Evolutionary conservation across 1,140 invertebrate species (phyloP).

Genomic region (Anastrepha obliqua): DNA sequence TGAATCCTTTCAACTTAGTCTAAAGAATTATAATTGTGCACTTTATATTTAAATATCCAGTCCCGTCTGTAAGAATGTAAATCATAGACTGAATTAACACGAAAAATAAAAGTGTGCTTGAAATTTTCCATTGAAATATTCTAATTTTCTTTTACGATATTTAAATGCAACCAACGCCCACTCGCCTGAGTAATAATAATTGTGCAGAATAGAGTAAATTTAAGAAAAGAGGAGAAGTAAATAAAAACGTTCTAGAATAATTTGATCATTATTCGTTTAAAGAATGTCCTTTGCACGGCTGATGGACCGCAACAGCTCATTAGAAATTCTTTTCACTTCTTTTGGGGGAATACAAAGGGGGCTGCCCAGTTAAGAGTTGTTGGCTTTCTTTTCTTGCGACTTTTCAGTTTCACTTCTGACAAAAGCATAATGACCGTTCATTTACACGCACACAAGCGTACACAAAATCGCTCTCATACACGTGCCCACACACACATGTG

Average conservation of each 20-base stretch:
- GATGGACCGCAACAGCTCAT: slow-evolving; percentile 18
- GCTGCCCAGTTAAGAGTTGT: not conserved
- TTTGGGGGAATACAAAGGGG: not conserved
- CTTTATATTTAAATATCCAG: too few species aligned
- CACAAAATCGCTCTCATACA: not conserved
- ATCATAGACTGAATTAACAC: too few species aligned
- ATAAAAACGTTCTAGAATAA: slow-evolving; percentile 34
- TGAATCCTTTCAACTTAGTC: too few species aligned
- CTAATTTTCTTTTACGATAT: too few species aligned
- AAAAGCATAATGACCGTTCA: slow-evolving; percentile 55
- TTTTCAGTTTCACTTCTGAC: slow-evolving; percentile 53
- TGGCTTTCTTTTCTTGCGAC: not conserved
- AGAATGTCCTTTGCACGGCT: slow-evolving; percentile 43
- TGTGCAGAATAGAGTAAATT: not conserved
- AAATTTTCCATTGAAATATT: too few species aligned
- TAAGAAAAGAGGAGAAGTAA: not conserved
- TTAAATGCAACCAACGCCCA: not conserved
- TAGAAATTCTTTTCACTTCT: slow-evolving; percentile 35
- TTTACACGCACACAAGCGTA: slow-evolving; percentile 24
- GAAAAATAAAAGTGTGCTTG: too few species aligned
- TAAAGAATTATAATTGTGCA: too few species aligned
- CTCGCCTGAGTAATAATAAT: not conserved
- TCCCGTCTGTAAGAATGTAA: too few species aligned
- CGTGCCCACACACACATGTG: too few species aligned
- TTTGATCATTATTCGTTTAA: slow-evolving; percentile 51